Evolutionary conservation across 2,113 vertebrate species (phyloP).

Genomic region (Prunella fulvescens): DNA sequence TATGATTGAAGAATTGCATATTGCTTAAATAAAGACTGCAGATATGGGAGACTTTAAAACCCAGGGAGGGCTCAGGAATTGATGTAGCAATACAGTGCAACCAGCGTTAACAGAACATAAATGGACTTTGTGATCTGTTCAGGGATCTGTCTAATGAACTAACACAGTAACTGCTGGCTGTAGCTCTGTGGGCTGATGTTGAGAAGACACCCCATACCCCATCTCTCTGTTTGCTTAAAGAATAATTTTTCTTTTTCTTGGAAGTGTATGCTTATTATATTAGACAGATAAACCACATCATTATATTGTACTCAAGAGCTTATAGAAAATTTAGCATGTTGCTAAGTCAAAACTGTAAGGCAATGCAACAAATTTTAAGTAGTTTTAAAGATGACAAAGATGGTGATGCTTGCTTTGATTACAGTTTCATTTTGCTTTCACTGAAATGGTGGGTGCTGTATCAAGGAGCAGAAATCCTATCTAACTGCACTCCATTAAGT

Average conservation of each 20-base stretch:
- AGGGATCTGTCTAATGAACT: background rate
- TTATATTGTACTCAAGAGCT: background rate
- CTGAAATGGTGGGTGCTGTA: background rate
- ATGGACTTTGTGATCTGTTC: background rate
- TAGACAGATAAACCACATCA: background rate
- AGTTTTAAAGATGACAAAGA: background rate
- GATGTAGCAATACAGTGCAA: background rate
- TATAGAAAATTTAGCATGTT: background rate
- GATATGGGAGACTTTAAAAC: background rate
- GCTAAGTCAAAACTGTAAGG: background rate
- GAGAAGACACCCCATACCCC: rapidly evolving
- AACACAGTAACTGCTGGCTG: background rate
- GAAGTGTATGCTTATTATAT: background rate
- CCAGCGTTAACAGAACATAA: background rate
- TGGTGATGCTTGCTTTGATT: background rate
- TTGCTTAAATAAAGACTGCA: background rate
- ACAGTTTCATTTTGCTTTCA: background rate
- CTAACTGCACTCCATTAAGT: background rate
- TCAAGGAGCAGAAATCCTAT: background rate
- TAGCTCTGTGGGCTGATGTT: background rate
- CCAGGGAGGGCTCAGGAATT: rapidly evolving
- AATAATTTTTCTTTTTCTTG: background rate
- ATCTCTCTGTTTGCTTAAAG: background rate
- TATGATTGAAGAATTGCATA: background rate
- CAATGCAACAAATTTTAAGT: background rate